Conservation (phyloP, 1,140 invertebrate genomes). For the Drosophila pachea region DNA sequence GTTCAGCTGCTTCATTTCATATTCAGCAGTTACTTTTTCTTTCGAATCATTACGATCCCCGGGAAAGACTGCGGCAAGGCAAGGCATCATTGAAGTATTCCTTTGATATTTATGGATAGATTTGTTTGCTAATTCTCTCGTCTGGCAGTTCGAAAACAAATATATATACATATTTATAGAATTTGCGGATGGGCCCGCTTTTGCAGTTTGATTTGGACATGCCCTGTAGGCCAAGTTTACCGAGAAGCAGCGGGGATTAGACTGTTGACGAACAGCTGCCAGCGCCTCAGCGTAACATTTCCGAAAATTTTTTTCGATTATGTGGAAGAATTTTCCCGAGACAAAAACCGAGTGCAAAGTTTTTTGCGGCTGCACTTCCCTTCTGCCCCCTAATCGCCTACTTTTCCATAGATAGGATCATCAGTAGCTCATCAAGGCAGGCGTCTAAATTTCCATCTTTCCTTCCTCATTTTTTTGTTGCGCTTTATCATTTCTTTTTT, state of each 20-base stretch:
- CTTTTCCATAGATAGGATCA: conserved; percentile 36
- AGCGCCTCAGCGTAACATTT: neutral
- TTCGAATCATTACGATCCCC: conserved; percentile 52
- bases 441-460: conserved; percentile 52
- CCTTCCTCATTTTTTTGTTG: conserved; percentile 16
- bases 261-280: too few relatives aligned
- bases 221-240: too few relatives aligned
- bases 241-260: neutral
- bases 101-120: conserved; percentile 33
- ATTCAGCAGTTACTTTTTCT: conserved; percentile 67
- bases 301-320: neutral
- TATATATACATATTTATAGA: too few relatives aligned
- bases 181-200: too few relatives aligned
- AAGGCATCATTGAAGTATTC: conserved; percentile 57
- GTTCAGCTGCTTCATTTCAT: conserved; percentile 76
- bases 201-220: too few relatives aligned
- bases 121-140: conserved; percentile 3
- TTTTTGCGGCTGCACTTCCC: conserved; percentile 34
- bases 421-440: conserved; percentile 70
- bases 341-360: conserved; percentile 63
- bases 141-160: neutral
- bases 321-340: conserved; percentile 6
- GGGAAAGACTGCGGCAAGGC: conserved; percentile 39
- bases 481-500: conserved; percentile 16
- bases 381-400: neutral